Evolutionary conservation across 2,113 vertebrate species (phyloP), one percentile per base, ranked within the genome.

Genomic region (Mionectes macconnelli): DNA sequence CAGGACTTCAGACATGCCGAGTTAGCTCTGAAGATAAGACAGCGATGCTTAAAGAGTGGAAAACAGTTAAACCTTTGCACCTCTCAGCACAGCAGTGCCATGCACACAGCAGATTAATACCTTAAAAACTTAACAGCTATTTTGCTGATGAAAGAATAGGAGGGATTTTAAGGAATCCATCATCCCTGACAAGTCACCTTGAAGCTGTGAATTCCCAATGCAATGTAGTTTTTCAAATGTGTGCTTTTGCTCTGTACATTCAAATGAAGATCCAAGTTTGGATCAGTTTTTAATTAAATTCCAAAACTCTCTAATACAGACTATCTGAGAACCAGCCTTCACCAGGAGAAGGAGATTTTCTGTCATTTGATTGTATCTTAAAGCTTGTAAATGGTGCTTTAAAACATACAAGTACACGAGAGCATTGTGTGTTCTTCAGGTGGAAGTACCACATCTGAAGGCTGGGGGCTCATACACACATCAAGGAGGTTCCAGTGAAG

Each of bases 21-120:
- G 89, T 81, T 96, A 89, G 90, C 96, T 96, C 73, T 90, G 93
- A 94, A 97, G 97, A 97, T 97, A 96, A 98, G 96, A 96, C 72
- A 85, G 84, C 0, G 18, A 93, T 69, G 96, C 91, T 95, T 97
- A 85, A 96, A 96, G 91, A 96, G 85, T 93, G 80, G 92, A 94
- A 97, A 97, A 89, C 85, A 93, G 87, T 93, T 95, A 97, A 97
- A 97, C 78, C 90, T 97, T 89, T 97, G 93, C 96, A 97, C 96
- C 88, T 77, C 95, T 67, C 90, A 84, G 89, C 87, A 97, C 86
- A 87, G 84, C 57, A 66, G 55, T 75, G 66, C 67, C 66, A 70
- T 10, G 81, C 93, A 88, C 88, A 47, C 63, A 55, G 1, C 47
- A 93, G 92, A 95, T 87, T 74, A 96, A 94, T 90, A 97, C 93